Conservation (phyloP, 2,113 vertebrate species). For the Prinia subflava region DNA sequence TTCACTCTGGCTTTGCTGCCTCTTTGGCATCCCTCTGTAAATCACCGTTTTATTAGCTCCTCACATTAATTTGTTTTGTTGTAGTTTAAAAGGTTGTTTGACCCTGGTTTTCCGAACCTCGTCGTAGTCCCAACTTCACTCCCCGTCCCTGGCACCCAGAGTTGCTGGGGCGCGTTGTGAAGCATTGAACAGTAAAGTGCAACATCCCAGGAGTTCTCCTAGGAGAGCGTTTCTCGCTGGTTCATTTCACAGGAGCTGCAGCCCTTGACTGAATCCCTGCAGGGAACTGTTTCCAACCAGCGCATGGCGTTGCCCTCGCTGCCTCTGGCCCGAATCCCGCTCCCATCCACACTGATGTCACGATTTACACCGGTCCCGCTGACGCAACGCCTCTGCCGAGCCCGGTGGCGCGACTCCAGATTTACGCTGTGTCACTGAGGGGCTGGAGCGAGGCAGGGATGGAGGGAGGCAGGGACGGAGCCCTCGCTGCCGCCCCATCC, state of each 20-base stretch:
- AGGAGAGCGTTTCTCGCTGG: neutral
- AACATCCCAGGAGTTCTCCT: neutral
- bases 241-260: neutral
- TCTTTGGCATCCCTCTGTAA: neutral
- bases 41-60: neutral
- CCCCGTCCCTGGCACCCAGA: neutral
- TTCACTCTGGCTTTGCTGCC: neutral
- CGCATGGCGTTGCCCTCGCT: fast-evolving
- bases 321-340: neutral
- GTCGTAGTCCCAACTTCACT: neutral
- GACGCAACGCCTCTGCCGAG: neutral
- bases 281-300: neutral
- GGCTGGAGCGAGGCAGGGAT: neutral
- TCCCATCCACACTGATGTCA: neutral
- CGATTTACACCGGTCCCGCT: neutral
- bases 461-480: neutral
- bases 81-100: neutral
- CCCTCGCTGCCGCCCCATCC: neutral
- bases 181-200: neutral
- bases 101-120: neutral
- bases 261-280: neutral
- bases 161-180: neutral
- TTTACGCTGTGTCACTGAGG: constrained; percentile 20
- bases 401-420: neutral
- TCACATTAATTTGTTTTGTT: neutral